Conservation (phyloP, 2,888 invertebrate genomes). For the Lepidochitona cinerea region DNA sequence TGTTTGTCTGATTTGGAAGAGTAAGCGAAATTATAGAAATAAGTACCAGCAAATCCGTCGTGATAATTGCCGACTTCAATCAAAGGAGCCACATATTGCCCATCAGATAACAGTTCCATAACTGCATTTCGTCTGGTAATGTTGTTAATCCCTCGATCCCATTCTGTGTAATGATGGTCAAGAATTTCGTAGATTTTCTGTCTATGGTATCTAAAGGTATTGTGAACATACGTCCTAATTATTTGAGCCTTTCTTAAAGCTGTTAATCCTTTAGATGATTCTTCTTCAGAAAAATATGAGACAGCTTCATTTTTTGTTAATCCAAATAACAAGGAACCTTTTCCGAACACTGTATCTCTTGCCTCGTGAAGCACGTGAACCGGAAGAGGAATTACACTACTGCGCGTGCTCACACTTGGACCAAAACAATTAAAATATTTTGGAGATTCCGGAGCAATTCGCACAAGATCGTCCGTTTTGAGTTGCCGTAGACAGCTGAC, state of each 20-base stretch:
- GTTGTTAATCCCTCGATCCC: slow-evolving; percentile 78
- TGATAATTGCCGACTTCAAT: slow-evolving; percentile 90
- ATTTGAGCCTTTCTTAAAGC: slow-evolving; percentile 90
- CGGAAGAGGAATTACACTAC: neutral
- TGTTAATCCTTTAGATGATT: slow-evolving; percentile 91
- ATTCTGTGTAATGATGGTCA: slow-evolving; percentile 95
- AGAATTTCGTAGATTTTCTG: slow-evolving; percentile 93
- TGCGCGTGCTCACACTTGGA: slow-evolving; percentile 23
- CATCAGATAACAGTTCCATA: slow-evolving; percentile 86
- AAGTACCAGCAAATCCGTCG: slow-evolving; percentile 73
- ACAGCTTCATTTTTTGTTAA: slow-evolving; percentile 76
- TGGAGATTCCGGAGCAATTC: slow-evolving; percentile 17
- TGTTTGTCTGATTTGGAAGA: slow-evolving; percentile 91
- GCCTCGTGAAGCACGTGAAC: neutral
- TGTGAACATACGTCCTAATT: slow-evolving; percentile 84
- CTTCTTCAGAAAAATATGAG: slow-evolving; percentile 85
- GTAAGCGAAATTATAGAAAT: slow-evolving; percentile 73
- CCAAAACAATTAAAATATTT: slow-evolving; percentile 33
- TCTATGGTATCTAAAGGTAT: slow-evolving; percentile 91
- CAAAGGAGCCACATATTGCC: slow-evolving; percentile 85
- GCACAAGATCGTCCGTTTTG: slow-evolving; percentile 78
- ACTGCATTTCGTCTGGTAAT: slow-evolving; percentile 88
- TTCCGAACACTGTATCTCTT: slow-evolving; percentile 22
- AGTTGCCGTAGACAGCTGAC: slow-evolving; percentile 66
- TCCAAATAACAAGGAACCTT: slow-evolving; percentile 32